Base-by-base conservation (phyloP, 2,113 vertebrate genomes). In the Pseudopodoces humilis region DNA sequence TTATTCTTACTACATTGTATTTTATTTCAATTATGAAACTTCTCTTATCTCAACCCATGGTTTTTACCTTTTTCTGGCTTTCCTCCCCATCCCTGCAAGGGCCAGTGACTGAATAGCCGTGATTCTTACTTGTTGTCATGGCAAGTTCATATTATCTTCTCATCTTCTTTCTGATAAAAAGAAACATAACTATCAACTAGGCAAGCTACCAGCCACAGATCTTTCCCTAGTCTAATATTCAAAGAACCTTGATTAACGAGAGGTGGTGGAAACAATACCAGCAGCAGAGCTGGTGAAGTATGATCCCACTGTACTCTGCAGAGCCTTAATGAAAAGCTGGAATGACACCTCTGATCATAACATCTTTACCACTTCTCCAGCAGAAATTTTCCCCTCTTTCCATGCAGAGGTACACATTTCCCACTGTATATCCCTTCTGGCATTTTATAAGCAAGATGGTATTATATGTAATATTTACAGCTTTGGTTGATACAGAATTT, bases 81-180 rank as follows among this genome's bases (percentile, higher is more conserved):
- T 69, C 10, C 14, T 62, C 41, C 15, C 47, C 41, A 49, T 17
- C 69, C 28, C 11, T 55, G 27, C 1, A 1, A 63, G 27, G 31
- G 5, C 10, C 49, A 49, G 19, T 37, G 22, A 20, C 35, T 33
- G 21, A 77, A 15, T 15, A 69, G 25, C 25, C 15, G 6, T 24
- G 41, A 18, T 43, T 35, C 22, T 75, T n/a, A 46, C 24, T 18
- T 56, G 5, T 20, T 88, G 21, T 69, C 12, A 63, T 13, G 62
- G 7, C 25, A 76, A 69, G 7, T 7, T 83, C 27, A 1, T 64
- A 6, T 70, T 83, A 93, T 80, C 82, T 94, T 74, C 22, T 88
- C 39, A 94, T 88, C 71, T 90, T 64, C 64, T 92, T 31, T 67
- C 68, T 81, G 64, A 88, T 67, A 86, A 90, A 93, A 86, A 93